A percentile compares a stretch with the other conserved stretches of the same genome.
phyloP scores from a whole-genome alignment of 2,113 vertebrate species.

The Ranitomeya variabilis region DNA sequence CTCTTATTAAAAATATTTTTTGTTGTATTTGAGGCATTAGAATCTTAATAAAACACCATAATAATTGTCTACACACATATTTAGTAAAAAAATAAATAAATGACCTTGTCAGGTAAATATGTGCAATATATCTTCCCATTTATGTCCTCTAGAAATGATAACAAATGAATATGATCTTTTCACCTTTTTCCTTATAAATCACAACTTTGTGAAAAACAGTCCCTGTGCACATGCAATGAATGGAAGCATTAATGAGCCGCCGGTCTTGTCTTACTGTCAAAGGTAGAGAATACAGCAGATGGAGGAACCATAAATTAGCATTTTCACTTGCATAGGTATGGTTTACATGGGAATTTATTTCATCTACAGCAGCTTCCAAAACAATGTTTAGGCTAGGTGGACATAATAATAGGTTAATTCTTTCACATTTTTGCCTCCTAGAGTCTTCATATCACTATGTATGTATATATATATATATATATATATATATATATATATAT shows the following conservation, averaged over 20 bases:
- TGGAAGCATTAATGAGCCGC: conserved; percentile 1
- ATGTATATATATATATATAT: no score
- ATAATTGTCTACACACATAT: neutral
- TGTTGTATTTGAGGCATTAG: neutral
- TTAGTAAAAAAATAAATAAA: neutral
- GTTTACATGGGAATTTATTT: conserved; percentile 13
- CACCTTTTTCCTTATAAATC: neutral
- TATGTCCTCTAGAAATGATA: no score
- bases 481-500: no score
- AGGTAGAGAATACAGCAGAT: conserved; percentile 13
- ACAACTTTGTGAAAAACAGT: conserved; percentile 14
- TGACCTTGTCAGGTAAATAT: neutral
- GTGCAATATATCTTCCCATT: neutral
- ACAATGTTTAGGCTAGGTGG: neutral
- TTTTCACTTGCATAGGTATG: conserved; percentile 44
- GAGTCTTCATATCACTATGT: no score
- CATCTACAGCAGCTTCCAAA: neutral
- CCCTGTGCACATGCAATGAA: neutral
- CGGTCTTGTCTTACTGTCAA: conserved; percentile 3
- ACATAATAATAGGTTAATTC: neutral
- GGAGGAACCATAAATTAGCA: conserved; percentile 29
- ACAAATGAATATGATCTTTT: neutral
- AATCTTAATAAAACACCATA: neutral
- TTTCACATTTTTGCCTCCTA: no score
- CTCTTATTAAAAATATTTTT: neutral